phyloP scores from a whole-genome alignment of 2,797 vertebrate species.

The Loris lydekkerianus region DNA sequence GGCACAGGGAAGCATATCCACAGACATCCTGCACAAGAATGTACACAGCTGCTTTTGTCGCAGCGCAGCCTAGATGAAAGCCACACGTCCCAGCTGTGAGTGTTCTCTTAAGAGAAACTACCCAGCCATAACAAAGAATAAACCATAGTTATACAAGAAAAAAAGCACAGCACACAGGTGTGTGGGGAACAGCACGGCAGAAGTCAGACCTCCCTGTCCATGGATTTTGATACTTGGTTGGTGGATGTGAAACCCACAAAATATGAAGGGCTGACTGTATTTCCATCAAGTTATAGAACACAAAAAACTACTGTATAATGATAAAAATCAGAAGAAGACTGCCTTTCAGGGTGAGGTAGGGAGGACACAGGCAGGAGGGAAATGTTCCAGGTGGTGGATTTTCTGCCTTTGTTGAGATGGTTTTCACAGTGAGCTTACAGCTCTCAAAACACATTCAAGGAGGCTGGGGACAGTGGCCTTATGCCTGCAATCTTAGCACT shows the following conservation, averaged over 20 bases:
- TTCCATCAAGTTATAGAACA: no score
- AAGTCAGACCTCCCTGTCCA: neutral
- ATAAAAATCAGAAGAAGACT: neutral
- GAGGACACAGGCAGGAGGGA: rapidly evolving
- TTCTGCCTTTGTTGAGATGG: neutral
- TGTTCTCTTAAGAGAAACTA: no score
- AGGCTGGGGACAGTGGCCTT: no score
- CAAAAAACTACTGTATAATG: no score
- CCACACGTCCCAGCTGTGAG: rapidly evolving
- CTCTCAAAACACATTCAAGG: rapidly evolving
- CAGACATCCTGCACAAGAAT: rapidly evolving
- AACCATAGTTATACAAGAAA: rapidly evolving
- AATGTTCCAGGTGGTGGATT: rapidly evolving
- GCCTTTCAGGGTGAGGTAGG: neutral
- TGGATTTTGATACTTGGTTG: neutral
- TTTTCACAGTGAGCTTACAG: neutral
- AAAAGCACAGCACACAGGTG: neutral
- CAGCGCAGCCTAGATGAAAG: rapidly evolving
- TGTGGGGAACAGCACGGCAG: no score
- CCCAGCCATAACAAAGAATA: neutral
- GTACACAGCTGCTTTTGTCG: rapidly evolving
- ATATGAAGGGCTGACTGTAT: neutral
- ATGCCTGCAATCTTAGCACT: no score
- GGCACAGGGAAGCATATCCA: rapidly evolving
- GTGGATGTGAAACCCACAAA: no score